Conservation (phyloP, 2,797 vertebrate species). For the Hybognathus amarus region DNA sequence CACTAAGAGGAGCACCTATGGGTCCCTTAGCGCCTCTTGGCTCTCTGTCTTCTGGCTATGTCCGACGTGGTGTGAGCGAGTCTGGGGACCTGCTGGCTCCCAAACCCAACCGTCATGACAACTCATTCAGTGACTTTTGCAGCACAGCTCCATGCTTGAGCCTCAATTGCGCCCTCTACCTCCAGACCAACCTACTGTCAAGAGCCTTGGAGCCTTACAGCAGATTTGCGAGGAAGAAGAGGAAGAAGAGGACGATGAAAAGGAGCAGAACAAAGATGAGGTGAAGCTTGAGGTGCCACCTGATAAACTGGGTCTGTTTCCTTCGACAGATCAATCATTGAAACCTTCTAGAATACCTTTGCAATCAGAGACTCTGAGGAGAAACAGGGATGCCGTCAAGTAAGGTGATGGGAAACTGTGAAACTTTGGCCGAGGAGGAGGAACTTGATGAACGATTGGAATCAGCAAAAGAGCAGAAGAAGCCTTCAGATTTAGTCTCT, state of each 20-base stretch:
- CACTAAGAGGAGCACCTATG: slow-evolving; percentile 58
- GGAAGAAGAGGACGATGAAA: slow-evolving; percentile 73
- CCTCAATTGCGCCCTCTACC: slow-evolving; percentile 71
- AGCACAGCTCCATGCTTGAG: slow-evolving; percentile 63
- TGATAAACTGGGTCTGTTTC: not conserved
- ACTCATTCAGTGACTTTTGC: slow-evolving; percentile 64
- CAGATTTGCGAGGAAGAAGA: slow-evolving; percentile 84
- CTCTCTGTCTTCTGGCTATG: slow-evolving; percentile 62
- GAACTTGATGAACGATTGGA: slow-evolving; percentile 41
- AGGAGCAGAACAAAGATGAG: slow-evolving; percentile 51
- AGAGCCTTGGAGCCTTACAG: slow-evolving; percentile 80
- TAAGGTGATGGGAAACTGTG: slow-evolving; percentile 27
- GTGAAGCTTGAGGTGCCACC: not conserved
- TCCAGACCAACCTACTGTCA: slow-evolving; percentile 74
- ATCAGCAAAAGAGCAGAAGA: slow-evolving; percentile 31
- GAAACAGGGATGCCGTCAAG: not conserved
- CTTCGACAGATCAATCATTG: not conserved
- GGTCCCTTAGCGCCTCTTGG: slow-evolving; percentile 51
- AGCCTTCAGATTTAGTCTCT: not conserved
- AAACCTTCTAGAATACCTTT: slow-evolving; percentile 17
- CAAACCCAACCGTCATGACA: slow-evolving; percentile 63
- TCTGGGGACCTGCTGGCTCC: slow-evolving; percentile 74
- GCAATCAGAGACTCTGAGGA: slow-evolving; percentile 13
- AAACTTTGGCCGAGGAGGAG: slow-evolving; percentile 37
- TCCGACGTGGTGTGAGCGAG: slow-evolving; percentile 69